Conservation (phyloP, 2,113 vertebrate genomes). For the Lontra canadensis region DNA sequence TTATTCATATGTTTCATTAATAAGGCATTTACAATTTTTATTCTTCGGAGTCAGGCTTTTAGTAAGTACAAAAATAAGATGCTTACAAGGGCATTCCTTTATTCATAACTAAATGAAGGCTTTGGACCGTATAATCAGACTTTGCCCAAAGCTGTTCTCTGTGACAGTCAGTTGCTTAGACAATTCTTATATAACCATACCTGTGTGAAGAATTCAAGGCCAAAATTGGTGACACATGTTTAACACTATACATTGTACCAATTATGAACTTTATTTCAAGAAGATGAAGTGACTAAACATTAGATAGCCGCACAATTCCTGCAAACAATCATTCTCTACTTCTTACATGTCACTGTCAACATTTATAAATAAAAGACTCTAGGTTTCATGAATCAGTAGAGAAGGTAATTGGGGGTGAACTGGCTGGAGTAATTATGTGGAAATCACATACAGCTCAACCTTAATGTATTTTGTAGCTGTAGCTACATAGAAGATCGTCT, state of each 20-base stretch:
- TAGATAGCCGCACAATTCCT: conserved; percentile 27
- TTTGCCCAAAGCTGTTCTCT: neutral
- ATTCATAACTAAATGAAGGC: neutral
- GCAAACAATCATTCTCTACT: neutral
- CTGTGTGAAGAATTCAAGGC: conserved; percentile 12
- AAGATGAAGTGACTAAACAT: conserved; percentile 39
- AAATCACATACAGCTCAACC: neutral
- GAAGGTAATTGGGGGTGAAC: conserved; percentile 5
- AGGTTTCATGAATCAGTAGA: conserved; percentile 24
- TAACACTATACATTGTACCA: conserved; percentile 31
- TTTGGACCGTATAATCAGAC: neutral
- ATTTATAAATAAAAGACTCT: conserved; percentile 61
- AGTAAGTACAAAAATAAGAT: neutral
- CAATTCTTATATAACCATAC: conserved; percentile 7
- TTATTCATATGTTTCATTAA: neutral
- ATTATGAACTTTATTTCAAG: conserved; percentile 46
- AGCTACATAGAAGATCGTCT: neutral
- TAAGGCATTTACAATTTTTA: neutral
- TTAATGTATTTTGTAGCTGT: neutral
- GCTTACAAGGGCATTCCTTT: neutral
- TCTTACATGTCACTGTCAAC: conserved; percentile 15
- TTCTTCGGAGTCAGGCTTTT: neutral
- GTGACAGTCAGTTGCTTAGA: neutral
- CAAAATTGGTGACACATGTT: neutral
- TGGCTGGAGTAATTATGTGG: neutral